Evolutionary conservation across 2,888 invertebrate genomes (phyloP), one percentile per base, ranked within the genome.

Genomic region (Drosophila melanosoma): DNA sequence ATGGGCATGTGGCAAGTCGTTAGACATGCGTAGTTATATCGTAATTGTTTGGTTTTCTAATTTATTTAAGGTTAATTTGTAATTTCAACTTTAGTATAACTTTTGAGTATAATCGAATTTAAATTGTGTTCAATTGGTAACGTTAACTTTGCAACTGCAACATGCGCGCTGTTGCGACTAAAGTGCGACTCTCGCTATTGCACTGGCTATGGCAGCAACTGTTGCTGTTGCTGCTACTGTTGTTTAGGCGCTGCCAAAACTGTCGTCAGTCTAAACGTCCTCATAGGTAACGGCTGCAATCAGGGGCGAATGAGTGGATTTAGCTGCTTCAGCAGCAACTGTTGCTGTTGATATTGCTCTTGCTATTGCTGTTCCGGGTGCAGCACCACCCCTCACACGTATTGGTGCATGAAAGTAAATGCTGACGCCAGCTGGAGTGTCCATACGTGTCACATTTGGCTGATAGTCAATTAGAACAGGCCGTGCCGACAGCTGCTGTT

Each of bases 351-450:
- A 29, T 29, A 29, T 26, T 26, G 26, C 2, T 26, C 26, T 26
- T 17, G 17, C 4, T 35, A 26, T 2, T 20, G 49, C 11, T 33
- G 15, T 23, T 29, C 29, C 29, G 6, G 23, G 15, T 17, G 26
- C 42, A 17, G 12, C 42, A 23, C 64, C 81, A 4, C 66, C 69
- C 35, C 53, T 51, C 52, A 78, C 42, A 12, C 58, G 53, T 1
- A 89, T 69, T 2, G 86, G 86, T 4, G 76, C 60, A 56, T 86
- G 85, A 23, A 48, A 87, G 33, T 54, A 73, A 7, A 89, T 69
- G 20, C 58, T 69, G 12, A 72, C 57, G 0, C 87, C 89, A 6
- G 62, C 58, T 20, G 38, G 45, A 0, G 70, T 48, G 3, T 26
- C 1, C 0, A 85, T 48, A 4, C 69, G 67, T 17, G 81, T 74